Conservation (phyloP, 2,113 vertebrate species). For the Penelope pileata region DNA sequence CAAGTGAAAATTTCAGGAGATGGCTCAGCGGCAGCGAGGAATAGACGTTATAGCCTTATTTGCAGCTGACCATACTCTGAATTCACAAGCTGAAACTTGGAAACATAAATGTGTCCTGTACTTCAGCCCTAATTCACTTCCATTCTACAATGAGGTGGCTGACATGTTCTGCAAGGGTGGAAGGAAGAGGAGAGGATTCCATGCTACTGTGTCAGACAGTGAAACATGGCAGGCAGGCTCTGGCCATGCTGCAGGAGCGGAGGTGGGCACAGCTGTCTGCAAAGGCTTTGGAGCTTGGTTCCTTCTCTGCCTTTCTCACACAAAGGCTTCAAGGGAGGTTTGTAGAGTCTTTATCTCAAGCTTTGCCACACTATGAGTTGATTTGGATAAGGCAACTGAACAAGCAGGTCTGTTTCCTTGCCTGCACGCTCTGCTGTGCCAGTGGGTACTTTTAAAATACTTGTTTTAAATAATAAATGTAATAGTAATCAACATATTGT, state of each 20-base stretch:
- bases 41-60: not conserved
- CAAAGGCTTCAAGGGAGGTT: not conserved
- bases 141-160: not conserved
- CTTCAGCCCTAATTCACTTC: not conserved
- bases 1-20: not conserved
- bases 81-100: not conserved
- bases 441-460: not conserved
- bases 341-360: not conserved
- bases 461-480: not conserved
- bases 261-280: not conserved
- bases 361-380: not conserved
- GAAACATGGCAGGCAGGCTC: not conserved
- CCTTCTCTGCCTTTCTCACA: not conserved
- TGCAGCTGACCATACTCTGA: not conserved
- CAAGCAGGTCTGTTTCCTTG: not conserved
- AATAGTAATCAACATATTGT: not conserved
- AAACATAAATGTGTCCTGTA: not conserved
- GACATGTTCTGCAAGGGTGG: not conserved
- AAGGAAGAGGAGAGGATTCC: not conserved
- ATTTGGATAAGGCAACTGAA: not conserved
- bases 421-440: not conserved
- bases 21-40: rapidly evolving
- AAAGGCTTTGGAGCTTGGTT: not conserved
- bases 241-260: not conserved
- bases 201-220: not conserved